Base-by-base conservation (phyloP, 2,888 invertebrate species). In the Drosophila meridiana region DNA sequence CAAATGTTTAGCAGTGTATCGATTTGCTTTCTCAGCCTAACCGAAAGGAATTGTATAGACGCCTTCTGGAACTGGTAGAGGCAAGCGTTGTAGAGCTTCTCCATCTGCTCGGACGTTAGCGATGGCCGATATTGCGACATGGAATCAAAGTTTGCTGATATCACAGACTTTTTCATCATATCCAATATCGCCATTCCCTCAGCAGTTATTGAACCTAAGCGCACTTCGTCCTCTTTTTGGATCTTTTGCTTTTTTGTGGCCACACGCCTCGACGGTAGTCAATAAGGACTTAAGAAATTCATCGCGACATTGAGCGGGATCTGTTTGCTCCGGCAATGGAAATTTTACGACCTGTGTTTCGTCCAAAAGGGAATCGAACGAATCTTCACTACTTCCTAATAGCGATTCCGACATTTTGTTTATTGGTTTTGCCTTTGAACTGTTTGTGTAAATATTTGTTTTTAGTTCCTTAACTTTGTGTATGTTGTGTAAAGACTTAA, bases 11-110 rank as follows among this genome's bases (percentile, higher is more conserved):
- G 11, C 0, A 69, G 38, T 1, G 74, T 57, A 0, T 78, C 57
- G 56, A 84, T 28, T 6, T 78, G 71, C 30, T 71, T 73, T 1
- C 26, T 50, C 40, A 83, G 11, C 0, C 78, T 40, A 4, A 76
- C 68, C 13, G 58, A 42, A 0, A 86, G 53, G n/a, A 74, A 86
- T 14, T 80, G 63, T 6, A 83, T 26, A 13, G 87, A 48, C 2
- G 73, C 69, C n/a, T 66, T 78, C 13, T 83, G 80, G 11, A 72
- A 76, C 20, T 62, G 14, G 4, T n/a, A 20, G 2, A 52, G 26
- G 0, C 50, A 60, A 0, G 9, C 11, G 36, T 32, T 20, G 6
- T 62, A 20, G 0, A 68, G 30, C 3, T 26, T 1, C 28, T 32
- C 7, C 5, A 66, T 30, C 32, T 69, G 59, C 0, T 30, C 61